Conservation (phyloP, 1,140 invertebrate species). For the Atta colombica region DNA sequence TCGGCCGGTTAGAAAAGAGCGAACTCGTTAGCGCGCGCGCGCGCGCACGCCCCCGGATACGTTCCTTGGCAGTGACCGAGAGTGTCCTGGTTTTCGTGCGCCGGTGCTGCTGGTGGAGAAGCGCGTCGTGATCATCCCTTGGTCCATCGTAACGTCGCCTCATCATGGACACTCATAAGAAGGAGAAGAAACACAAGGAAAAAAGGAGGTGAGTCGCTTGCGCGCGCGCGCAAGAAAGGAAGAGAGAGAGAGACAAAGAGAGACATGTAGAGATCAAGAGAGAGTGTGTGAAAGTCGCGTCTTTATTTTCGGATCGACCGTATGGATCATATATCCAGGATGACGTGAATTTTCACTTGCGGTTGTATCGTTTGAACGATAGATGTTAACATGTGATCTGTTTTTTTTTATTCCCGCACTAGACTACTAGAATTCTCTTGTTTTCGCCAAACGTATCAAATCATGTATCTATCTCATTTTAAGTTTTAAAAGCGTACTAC, state of each 20-base stretch:
- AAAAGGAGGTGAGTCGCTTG: constrained; percentile 72
- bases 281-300: background rate
- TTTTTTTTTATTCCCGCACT: no score
- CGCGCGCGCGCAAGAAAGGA: background rate
- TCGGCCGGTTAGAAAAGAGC: background rate
- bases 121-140: background rate
- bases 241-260: background rate
- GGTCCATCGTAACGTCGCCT: background rate
- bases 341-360: background rate
- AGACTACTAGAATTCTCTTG: no score
- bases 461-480: no score
- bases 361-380: background rate
- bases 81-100: constrained; percentile 66
- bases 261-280: background rate
- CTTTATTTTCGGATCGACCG: constrained; percentile 17
- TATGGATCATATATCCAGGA: background rate
- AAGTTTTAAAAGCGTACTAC: no score
- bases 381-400: background rate
- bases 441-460: no score
- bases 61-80: constrained; percentile 78
- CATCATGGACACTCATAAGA: constrained; percentile 58
- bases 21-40: background rate
- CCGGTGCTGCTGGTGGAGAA: background rate
- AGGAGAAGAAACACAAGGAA: constrained; percentile 75
- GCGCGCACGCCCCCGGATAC: constrained; percentile 63